Percentiles rank a stretch among this genome's conserved stretches.
These are phyloP conservation scores for Hippopotamus amphibius DNA, from an alignment of 2,113 vertebrate genomes.

Conservation along the genomic window DNA sequence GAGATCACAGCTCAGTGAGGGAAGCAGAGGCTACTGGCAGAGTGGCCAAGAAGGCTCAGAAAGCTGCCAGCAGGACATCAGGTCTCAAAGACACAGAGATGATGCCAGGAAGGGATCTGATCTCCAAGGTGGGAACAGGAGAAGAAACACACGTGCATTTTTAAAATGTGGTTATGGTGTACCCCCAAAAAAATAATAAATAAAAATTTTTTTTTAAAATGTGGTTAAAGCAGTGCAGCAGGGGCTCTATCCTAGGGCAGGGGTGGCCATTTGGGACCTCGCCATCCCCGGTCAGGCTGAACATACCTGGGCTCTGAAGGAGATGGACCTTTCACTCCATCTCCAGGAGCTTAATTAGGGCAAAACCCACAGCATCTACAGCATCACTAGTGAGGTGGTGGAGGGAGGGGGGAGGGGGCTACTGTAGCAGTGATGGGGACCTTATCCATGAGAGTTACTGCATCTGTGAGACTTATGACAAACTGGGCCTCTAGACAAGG, in stretches of 20 bases:
- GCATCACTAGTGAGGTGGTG: no score
- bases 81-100: neutral
- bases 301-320: no score
- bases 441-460: neutral
- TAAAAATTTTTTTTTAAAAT: no score
- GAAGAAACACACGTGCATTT: accelerated
- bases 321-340: neutral
- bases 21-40: neutral
- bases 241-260: accelerated
- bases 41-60: neutral
- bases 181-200: no score
- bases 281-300: accelerated
- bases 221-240: neutral
- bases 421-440: neutral
- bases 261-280: neutral
- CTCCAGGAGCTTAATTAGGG: neutral
- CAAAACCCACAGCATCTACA: neutral
- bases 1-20: neutral
- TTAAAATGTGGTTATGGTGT: neutral
- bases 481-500: neutral
- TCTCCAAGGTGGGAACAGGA: neutral
- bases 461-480: neutral
- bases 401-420: neutral
- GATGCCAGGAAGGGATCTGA: neutral
- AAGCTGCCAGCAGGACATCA: neutral